phyloP scores from a whole-genome alignment of 2,113 vertebrate genomes.

The Dinomys branickii region DNA sequence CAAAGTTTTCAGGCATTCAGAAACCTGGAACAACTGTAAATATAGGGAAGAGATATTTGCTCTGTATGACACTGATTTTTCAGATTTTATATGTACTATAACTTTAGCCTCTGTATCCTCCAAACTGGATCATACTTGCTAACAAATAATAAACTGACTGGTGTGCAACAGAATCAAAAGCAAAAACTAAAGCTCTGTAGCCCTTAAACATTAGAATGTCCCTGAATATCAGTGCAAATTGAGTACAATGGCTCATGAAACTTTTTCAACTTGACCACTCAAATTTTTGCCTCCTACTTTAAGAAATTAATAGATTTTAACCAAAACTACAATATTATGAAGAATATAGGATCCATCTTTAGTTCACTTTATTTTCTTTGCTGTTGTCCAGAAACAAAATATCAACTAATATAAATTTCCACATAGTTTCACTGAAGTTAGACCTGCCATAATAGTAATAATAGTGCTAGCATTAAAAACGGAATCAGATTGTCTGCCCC shows the following conservation, averaged over 20 bases:
- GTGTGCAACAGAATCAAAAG: not conserved
- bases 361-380: slow-evolving; percentile 33
- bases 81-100: slow-evolving; percentile 32
- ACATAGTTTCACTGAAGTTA: slow-evolving; percentile 27
- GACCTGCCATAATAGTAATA: not conserved
- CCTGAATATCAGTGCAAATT: slow-evolving; percentile 24
- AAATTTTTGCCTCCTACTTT: slow-evolving; percentile 24
- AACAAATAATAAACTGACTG: slow-evolving; percentile 42
- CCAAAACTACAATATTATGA: slow-evolving; percentile 28
- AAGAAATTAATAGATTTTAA: slow-evolving; percentile 52
- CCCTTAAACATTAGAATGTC: not conserved
- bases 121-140: not conserved
- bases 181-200: slow-evolving; percentile 9
- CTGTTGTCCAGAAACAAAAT: slow-evolving; percentile 50
- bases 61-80: not conserved
- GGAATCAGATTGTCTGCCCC: slow-evolving; percentile 44
- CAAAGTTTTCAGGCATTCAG: not conserved
- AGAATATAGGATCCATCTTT: slow-evolving; percentile 28
- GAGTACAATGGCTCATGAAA: not conserved
- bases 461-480: slow-evolving; percentile 34
- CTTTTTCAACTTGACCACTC: not conserved
- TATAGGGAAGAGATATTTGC: not conserved
- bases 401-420: slow-evolving; percentile 2
- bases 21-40: slow-evolving; percentile 34
- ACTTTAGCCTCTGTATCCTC: slow-evolving; percentile 13